Evolutionary conservation across 2,888 invertebrate genomes (phyloP), one percentile per base, ranked within the genome.

Genomic region (Rhingia rostrata): DNA sequence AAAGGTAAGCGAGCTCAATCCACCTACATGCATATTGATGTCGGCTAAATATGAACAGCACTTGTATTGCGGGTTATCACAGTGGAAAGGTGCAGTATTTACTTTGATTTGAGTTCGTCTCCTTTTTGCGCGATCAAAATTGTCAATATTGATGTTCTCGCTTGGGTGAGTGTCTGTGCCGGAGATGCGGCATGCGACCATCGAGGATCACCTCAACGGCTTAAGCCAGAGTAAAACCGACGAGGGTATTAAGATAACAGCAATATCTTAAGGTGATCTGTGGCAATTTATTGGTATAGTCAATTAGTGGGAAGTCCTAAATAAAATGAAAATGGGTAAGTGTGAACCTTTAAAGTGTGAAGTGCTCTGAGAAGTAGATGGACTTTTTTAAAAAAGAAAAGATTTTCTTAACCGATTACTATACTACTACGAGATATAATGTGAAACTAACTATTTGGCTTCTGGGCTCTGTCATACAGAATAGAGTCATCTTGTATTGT

Each of bases 91-190:
- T 79, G 72, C 58, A 35, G 53, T 80, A 49, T 80, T 80, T 80
- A 56, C 73, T 63, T 74, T 60, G 60, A 67, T 56, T 35, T 64
- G 39, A 75, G 22, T 22, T 22, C 22, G 22, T 22, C n/a, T 45
- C 47, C 47, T 51, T 12, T 47, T 53, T 22, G 37, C 43, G 33
- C 56, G 78, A 60, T 61, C 63, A 51, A 58, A 61, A 22, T 78
- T 78, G 82, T 78, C 78, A 83, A 78, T 83, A 83, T 83, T 83
- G 82, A 83, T 78, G 56, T 73, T 63, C 64, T 73, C 22, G 64
- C 58, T 60, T 75, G 70, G 75, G 81, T 81, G 51, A 72, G 61
- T 51, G 53, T 56, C 39, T 60, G 53, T 4, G 3, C 35, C 47
- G 60, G 61, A 49, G 54, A 80, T 80, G 73, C 66, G 58, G 58